Evolutionary conservation across 2,113 vertebrate species (phyloP).

Genomic region (Pelobates fuscus): DNA sequence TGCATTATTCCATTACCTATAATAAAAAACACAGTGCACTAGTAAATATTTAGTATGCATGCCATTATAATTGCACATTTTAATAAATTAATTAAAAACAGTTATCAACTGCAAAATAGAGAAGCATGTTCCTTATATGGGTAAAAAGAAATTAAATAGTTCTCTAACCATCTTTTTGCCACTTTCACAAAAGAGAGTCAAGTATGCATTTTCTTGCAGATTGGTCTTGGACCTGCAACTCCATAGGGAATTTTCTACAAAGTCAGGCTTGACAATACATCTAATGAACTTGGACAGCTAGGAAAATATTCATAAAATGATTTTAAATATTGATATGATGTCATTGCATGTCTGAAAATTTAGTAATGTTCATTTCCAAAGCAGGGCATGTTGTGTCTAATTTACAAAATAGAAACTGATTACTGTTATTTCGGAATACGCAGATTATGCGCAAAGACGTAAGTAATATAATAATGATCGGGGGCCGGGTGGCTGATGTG

Average conservation of each 20-base stretch:
- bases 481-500: constrained; percentile 56
- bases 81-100: too few species aligned
- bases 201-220: constrained; percentile 1
- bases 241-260: constrained; percentile 71
- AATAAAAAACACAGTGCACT: too few species aligned
- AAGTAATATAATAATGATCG: constrained; percentile 68
- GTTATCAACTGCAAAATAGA: too few species aligned
- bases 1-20: too few species aligned
- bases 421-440: constrained; percentile 80
- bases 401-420: constrained; percentile 75
- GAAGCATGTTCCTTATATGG: too few species aligned
- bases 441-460: constrained; percentile 62
- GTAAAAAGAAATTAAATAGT: too few species aligned
- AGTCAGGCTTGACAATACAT: constrained; percentile 83
- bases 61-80: too few species aligned
- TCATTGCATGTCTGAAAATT: constrained; percentile 87
- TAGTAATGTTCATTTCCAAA: constrained; percentile 94
- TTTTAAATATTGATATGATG: constrained; percentile 99
- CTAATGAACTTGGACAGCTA: constrained; percentile 99
- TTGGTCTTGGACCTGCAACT: constrained; percentile 78
- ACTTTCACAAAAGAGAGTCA: not conserved
- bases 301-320: constrained; percentile 97
- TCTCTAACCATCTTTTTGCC: not conserved
- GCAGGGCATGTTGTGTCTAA: constrained; percentile 78
- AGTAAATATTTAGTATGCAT: too few species aligned